phyloP scores from a whole-genome alignment of 23 tunicate genomes.

The Styela clava region DNA sequence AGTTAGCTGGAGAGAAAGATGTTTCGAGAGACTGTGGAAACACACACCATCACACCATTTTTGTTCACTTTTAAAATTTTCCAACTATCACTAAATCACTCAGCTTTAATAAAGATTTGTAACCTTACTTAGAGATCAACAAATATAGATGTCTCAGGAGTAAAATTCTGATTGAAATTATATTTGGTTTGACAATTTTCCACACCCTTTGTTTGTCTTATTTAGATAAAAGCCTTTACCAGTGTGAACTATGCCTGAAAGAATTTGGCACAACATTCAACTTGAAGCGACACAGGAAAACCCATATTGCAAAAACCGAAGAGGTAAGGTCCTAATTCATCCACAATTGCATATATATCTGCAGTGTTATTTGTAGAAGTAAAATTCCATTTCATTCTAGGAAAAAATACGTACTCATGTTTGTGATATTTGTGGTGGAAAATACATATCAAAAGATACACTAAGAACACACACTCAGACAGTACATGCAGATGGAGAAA shows the following conservation, averaged over 20 bases:
- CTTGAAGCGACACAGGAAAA: not conserved
- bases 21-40: too few species aligned
- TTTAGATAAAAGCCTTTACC: not conserved
- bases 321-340: not conserved
- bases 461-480: not conserved
- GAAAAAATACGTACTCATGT: not conserved
- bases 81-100: too few species aligned
- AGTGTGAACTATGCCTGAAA: not conserved
- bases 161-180: too few species aligned
- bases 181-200: too few species aligned
- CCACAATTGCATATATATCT: not conserved
- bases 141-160: too few species aligned
- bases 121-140: too few species aligned
- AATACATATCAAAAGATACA: not conserved
- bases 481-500: not conserved
- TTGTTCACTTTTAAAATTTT: too few species aligned
- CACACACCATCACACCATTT: too few species aligned
- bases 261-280: not conserved
- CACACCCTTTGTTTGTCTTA: too few species aligned
- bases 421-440: slow-evolving; percentile 13
- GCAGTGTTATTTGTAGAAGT: not conserved
- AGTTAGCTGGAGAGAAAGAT: too few species aligned
- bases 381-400: not conserved
- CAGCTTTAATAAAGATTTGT: too few species aligned
- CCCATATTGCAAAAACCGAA: not conserved